Conservation (phyloP, 2,113 vertebrate species). For the Neotoma lepida region DNA sequence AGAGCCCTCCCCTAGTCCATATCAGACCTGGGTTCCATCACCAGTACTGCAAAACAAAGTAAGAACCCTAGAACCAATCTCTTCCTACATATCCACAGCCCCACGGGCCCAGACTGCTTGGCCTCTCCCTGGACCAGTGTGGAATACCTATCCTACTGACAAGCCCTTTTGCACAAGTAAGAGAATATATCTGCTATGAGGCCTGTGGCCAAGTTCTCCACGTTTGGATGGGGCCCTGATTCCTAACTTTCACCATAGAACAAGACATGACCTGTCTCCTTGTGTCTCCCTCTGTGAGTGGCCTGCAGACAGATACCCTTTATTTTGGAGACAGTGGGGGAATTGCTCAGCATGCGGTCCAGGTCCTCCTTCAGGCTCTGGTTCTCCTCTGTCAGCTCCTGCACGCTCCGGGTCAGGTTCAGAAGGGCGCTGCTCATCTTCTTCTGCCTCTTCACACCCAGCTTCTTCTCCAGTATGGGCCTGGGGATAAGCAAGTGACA, state of each 20-base stretch:
- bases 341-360: slow-evolving; percentile 83
- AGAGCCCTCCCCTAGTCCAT: not conserved
- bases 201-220: not conserved
- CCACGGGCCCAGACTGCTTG: not conserved
- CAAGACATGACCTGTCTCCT: not conserved
- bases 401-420: slow-evolving; percentile 89
- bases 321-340: slow-evolving; percentile 78
- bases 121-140: not conserved
- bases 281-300: accelerated
- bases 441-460: slow-evolving; percentile 87
- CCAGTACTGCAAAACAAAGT: not conserved
- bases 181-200: not conserved
- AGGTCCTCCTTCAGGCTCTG: slow-evolving; percentile 89
- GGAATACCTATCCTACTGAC: not conserved
- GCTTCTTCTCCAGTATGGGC: slow-evolving; percentile 84
- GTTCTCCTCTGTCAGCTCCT: slow-evolving; percentile 92
- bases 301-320: slow-evolving; percentile 84
- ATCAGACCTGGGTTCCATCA: not conserved
- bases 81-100: accelerated
- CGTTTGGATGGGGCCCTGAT: not conserved
- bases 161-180: no score
- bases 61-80: not conserved
- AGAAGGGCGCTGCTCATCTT: slow-evolving; percentile 87
- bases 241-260: not conserved
- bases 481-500: slow-evolving; percentile 62